Evolutionary conservation across 2,113 vertebrate species (phyloP).

Genomic region (Leptocoma aspasia): DNA sequence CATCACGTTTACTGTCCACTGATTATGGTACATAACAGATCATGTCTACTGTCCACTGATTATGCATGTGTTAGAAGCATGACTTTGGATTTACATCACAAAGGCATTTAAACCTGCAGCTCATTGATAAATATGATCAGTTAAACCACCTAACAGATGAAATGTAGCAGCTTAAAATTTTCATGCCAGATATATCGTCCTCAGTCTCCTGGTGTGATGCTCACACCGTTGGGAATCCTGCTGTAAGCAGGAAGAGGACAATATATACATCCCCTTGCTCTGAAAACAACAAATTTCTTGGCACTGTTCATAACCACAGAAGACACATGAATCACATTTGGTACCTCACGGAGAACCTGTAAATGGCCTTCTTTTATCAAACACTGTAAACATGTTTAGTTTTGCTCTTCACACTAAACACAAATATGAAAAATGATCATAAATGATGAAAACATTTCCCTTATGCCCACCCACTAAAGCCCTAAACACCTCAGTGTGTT

Average conservation of each 20-base stretch:
- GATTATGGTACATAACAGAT: not conserved
- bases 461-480: conserved; percentile 68
- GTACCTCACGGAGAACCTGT: conserved; percentile 53
- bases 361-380: conserved; percentile 52
- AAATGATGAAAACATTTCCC: conserved; percentile 55
- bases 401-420: conserved; percentile 63
- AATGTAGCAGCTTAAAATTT: not conserved
- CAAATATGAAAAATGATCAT: conserved; percentile 52
- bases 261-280: not conserved
- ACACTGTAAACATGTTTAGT: conserved; percentile 58
- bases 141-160: not conserved
- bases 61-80: not conserved
- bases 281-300: conserved; percentile 26
- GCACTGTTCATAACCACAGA: conserved; percentile 34
- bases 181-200: not conserved
- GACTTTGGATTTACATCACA: conserved; percentile 12
- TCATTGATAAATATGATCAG: not conserved
- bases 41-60: not conserved
- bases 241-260: not conserved
- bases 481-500: conserved; percentile 77
- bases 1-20: not conserved
- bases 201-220: not conserved
- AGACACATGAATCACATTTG: conserved; percentile 49
- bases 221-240: not conserved
- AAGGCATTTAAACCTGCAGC: conserved; percentile 16